Conservation (phyloP, 2,888 invertebrate genomes). For the Tinea trinotella region DNA sequence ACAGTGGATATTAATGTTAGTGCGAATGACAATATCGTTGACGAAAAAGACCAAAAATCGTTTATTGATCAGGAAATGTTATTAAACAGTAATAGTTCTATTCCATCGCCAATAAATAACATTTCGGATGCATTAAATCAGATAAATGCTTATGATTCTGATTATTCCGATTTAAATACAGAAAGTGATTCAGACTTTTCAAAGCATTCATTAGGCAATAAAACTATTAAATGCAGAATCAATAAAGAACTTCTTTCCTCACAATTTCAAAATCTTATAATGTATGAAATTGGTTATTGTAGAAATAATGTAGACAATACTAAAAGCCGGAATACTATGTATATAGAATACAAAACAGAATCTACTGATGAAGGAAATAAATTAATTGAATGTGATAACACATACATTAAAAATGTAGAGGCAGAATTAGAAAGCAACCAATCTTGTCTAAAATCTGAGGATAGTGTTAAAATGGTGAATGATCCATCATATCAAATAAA, state of each 20-base stretch:
- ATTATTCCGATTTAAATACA: conserved; percentile 4
- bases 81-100: background rate
- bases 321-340: background rate
- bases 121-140: conserved; percentile 4
- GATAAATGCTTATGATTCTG: conserved; percentile 8
- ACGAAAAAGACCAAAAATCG: no score
- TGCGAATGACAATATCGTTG: no score
- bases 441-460: background rate
- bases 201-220: background rate
- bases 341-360: background rate
- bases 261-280: conserved; percentile 46
- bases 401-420: no score
- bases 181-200: background rate
- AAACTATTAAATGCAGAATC: conserved; percentile 16
- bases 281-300: conserved; percentile 23
- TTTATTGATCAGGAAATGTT: no score
- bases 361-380: background rate
- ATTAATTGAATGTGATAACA: background rate
- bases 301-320: background rate
- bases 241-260: conserved; percentile 48
- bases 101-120: background rate
- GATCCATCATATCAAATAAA: no score
- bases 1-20: no score
- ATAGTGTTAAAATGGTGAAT: background rate
- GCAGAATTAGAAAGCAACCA: background rate